Evolutionary conservation across 1,140 invertebrate genomes (phyloP).

Genomic region (Ostrea denselamellosa): DNA sequence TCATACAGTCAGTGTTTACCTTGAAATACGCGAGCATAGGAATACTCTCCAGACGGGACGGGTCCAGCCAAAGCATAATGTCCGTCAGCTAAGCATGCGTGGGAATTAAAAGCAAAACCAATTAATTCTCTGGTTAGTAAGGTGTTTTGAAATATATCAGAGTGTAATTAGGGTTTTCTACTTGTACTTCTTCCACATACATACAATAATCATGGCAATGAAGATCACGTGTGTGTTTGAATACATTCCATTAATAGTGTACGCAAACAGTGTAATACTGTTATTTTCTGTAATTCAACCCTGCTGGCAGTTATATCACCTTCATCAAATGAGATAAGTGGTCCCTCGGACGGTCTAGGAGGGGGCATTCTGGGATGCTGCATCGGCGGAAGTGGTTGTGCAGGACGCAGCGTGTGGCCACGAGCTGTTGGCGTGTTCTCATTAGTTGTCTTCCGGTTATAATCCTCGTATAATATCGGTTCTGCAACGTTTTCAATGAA

Average conservation of each 20-base stretch:
- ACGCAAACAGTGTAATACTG: not conserved
- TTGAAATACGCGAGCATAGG: constrained; percentile 20
- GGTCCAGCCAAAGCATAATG: constrained; percentile 1
- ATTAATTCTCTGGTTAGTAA: constrained; percentile 13
- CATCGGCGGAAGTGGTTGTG: not conserved
- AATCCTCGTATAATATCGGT: constrained; percentile 1
- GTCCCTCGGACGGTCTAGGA: not conserved
- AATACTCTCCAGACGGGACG: not conserved
- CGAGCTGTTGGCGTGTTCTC: not conserved
- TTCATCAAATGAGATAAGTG: not conserved
- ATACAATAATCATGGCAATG: too few relatives aligned
- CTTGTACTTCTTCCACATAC: too few relatives aligned
- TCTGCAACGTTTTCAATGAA: not conserved
- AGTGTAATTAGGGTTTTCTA: too few relatives aligned
- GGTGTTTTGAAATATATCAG: not conserved
- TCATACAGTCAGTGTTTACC: constrained; percentile 5
- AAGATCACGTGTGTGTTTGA: too few relatives aligned
- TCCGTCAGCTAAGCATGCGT: constrained; percentile 4
- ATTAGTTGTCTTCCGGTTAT: not conserved
- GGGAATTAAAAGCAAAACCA: not conserved
- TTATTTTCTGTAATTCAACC: too few relatives aligned
- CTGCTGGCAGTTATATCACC: not conserved
- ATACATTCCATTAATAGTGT: not conserved
- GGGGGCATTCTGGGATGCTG: not conserved
- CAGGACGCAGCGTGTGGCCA: not conserved